Evolutionary conservation across 2,888 invertebrate species (phyloP).

Genomic region (Eupithecia centaureata): DNA sequence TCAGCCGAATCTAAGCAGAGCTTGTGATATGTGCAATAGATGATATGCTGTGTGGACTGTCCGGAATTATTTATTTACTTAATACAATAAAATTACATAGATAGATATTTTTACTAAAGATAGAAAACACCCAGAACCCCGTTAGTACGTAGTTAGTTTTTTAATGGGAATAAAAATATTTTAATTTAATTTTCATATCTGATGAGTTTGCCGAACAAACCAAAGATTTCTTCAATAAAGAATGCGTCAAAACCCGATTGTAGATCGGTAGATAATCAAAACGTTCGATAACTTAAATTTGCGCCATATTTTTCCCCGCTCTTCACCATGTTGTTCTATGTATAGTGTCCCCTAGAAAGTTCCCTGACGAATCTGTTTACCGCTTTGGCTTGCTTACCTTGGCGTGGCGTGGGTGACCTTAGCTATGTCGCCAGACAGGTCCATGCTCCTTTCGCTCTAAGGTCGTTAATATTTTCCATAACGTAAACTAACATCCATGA

Average conservation of each 20-base stretch:
- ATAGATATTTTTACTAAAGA: too few relatives aligned
- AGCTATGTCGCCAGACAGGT: conserved; percentile 6
- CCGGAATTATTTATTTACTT: too few relatives aligned
- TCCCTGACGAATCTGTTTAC: conserved; percentile 1
- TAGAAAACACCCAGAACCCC: too few relatives aligned
- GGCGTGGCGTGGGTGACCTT: conserved; percentile 5
- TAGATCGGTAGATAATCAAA: background rate
- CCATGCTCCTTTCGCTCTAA: background rate
- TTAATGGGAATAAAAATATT: too few relatives aligned
- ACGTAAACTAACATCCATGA: background rate
- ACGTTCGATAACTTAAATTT: background rate
- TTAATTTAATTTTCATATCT: too few relatives aligned
- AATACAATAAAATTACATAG: too few relatives aligned
- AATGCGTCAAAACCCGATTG: background rate
- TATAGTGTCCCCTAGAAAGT: background rate
- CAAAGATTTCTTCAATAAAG: background rate
- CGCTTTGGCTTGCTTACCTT: conserved; percentile 1
- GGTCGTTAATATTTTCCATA: background rate
- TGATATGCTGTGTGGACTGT: too few relatives aligned
- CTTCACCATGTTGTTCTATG: background rate
- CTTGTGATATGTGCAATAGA: too few relatives aligned
- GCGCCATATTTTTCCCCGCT: background rate
- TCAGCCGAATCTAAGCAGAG: too few relatives aligned
- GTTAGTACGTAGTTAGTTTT: too few relatives aligned
- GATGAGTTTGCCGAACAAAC: background rate